Base-by-base conservation (phyloP, 2,113 vertebrate genomes). In the Promerops cafer region DNA sequence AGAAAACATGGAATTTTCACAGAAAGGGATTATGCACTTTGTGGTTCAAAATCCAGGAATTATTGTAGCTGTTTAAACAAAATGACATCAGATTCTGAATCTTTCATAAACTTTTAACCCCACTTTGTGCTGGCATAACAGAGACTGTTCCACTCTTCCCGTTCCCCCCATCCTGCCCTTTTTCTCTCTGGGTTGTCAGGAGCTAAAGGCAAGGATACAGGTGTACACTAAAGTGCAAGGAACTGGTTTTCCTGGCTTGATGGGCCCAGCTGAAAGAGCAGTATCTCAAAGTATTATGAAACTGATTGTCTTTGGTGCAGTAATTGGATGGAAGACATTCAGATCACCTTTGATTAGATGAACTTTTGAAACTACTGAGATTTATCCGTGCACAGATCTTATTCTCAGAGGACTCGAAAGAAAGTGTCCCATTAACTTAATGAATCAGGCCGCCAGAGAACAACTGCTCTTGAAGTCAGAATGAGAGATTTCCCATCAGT, bases 381-480 rank as follows among this genome's bases (percentile, higher is more conserved):
- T 96, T 92, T 93, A 81, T 92, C 93, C 81, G 83, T 84, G 68
- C 72, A 89, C 22, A 59, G 83, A 94, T 95, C 86, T 83, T 88
- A 94, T 86, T 90, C 94, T 96, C 93, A 56, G 64, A 94, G 94
- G 96, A 88, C 35, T 90, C 64, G 71, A 52, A 53, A 90, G 86
- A 93, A 95, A 96, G 94, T 95, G 93, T 95, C 90, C 96, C 93
- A 97, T 96, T 95, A 94, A 96, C 75, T 96, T 96, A 96, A 96
- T 94, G 92, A 96, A 95, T 95, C 96, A 90, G 94, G 94, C 86
- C 90, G 49, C 94, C 82, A 90, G 96, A 96, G 92, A 96, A 61
- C 83, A 89, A 82, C 90, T 16, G 96, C 79, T 96, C 40, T 92
- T 83, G 52, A 90, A 96, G 90, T 75, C 85, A 94, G 93, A 95